Base-by-base conservation (phyloP, 1,140 invertebrate species). In the Piezodorus guildinii region DNA sequence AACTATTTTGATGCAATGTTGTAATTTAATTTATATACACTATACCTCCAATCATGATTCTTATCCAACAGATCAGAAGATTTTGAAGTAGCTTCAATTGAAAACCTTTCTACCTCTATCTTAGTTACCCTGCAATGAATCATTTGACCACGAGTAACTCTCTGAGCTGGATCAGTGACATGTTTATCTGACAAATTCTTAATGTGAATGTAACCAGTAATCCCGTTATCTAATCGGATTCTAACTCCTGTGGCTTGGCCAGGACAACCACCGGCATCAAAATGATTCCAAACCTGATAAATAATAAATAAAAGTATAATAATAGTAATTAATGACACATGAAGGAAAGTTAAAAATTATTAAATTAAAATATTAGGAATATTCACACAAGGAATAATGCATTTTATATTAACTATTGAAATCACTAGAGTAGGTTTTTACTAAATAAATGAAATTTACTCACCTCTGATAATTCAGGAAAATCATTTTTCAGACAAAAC, bases 201-300 rank as follows among this genome's bases (percentile, higher is more conserved):
- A 54, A 94, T 90, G 68, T 90, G 90, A 71, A 99, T 93, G 73
- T 97, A 98, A 0, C 96, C 96, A 10, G 81, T 86, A 9, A 99
- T 79, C 0, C 93, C 93, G 76, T 98, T 99, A 71, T 99, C 96
- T 0, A 99, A 75, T 0, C 88, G 80, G 1, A 94, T 78, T 63
- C 88, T 82, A 0, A 99, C 86, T 1, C 97, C 97, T 0, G 89
- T 89, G 1, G 95, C 91, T 75, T 94, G 90, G 0, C 97, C 97
- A 0, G 91, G 94, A 78, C 96, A 99, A 21, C 87, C 85, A 39
- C 89, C 90, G 46, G 91, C 88, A 76, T 98, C 95, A 78, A 98
- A 98, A 77, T 98, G 95, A 78, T 94, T 94, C 95, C 95, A 98
- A 5, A 98, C 83, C 79, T 81, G n/a, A n/a, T n/a, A n/a, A n/a